Percentiles rank a stretch among this genome's conserved stretches.
phyloP scores from a whole-genome alignment of 2,888 invertebrate genomes.

The Agonopterix alstromeriana region DNA sequence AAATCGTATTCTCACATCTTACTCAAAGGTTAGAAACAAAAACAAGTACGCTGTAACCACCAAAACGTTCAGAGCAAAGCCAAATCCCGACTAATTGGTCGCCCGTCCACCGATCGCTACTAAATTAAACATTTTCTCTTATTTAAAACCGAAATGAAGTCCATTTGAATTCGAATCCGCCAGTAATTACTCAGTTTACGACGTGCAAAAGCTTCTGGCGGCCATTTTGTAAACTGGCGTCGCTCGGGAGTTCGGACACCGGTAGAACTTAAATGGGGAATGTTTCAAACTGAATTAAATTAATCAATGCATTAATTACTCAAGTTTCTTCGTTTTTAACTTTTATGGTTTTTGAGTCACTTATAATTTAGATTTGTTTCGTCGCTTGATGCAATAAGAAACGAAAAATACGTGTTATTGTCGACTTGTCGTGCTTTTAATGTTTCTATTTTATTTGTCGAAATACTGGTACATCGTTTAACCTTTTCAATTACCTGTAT shows the following conservation, averaged over 20 bases:
- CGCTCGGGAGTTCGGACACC: conserved; percentile 33
- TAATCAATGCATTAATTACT: conserved; percentile 60
- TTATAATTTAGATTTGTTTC: too few species aligned
- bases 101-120: conserved; percentile 47
- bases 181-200: conserved; percentile 74
- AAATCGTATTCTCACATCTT: conserved; percentile 7
- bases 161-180: conserved; percentile 63
- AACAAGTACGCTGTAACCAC: conserved; percentile 9
- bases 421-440: too few species aligned
- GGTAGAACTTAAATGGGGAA: conserved; percentile 49
- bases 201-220: conserved; percentile 58
- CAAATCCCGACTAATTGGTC: conserved; percentile 71
- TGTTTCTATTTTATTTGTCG: too few species aligned
- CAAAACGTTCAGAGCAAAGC: too few species aligned
- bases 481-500: too few species aligned
- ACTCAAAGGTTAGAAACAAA: conserved; percentile 28
- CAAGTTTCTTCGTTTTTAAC: conserved; percentile 23
- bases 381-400: too few species aligned
- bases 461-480: too few species aligned
- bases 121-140: conserved; percentile 75
- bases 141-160: conserved; percentile 74
- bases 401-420: too few species aligned
- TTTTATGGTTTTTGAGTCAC: background rate
- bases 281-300: conserved; percentile 54
- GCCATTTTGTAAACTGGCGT: conserved; percentile 55